These are phyloP conservation scores for Drosophila funebris DNA, from an alignment of 1,140 invertebrate genomes.

Conservation along the genomic window DNA sequence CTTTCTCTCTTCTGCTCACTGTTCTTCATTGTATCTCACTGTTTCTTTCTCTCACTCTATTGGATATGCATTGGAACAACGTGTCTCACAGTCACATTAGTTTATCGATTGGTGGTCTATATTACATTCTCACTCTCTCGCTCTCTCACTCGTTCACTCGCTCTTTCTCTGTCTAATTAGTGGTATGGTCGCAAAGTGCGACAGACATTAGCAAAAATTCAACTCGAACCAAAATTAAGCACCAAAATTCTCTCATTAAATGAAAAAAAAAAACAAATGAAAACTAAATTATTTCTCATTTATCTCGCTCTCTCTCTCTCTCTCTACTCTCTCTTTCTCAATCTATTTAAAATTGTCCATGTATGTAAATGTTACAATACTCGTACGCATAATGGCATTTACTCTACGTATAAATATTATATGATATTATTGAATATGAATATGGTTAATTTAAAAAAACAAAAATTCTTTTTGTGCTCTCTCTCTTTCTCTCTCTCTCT, in stretches of 20 bases:
- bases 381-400: conserved; percentile 48
- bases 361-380: conserved; percentile 44
- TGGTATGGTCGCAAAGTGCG: neutral
- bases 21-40: conserved; percentile 4
- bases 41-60: conserved; percentile 22
- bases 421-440: conserved; percentile 26
- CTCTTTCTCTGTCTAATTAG: conserved; percentile 31
- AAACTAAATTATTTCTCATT: conserved; percentile 9
- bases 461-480: conserved; percentile 35
- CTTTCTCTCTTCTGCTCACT: conserved; percentile 10
- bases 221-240: conserved; percentile 10
- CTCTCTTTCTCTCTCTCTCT: conserved; percentile 18
- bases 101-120: conserved; percentile 20
- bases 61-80: conserved; percentile 35
- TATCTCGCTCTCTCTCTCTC: neutral
- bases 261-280: conserved; percentile 1
- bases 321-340: neutral
- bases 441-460: conserved; percentile 35
- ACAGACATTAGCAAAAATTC: neutral
- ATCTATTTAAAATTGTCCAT: conserved; percentile 37
- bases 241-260: conserved; percentile 26
- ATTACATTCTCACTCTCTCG: neutral
- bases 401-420: conserved; percentile 41
- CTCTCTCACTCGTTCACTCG: conserved; percentile 6
- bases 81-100: conserved; percentile 24